Percentiles rank a stretch among this genome's conserved stretches.
phyloP scores from a whole-genome alignment of 2,113 vertebrate genomes.

The Gallinago paraguaiae region DNA sequence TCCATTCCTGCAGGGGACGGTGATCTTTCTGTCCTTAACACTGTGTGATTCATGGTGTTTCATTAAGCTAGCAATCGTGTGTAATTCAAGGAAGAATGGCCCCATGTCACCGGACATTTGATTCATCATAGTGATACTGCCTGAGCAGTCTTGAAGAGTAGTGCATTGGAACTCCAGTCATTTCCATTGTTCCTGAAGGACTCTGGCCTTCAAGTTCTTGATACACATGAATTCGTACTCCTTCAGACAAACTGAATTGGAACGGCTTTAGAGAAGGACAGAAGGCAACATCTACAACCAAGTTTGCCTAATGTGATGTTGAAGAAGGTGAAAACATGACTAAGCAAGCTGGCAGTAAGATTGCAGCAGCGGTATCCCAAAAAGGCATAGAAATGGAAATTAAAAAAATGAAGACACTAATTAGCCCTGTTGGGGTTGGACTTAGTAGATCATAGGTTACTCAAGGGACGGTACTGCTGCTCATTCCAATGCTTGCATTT shows the following conservation, averaged over 20 bases:
- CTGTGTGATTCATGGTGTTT: not conserved
- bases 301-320: not conserved
- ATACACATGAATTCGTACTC: not conserved
- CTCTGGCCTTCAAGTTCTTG: not conserved
- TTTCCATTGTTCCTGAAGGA: not conserved
- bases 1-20: not conserved
- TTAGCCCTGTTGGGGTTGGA: not conserved
- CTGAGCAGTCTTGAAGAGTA: not conserved
- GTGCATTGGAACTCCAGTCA: not conserved
- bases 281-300: not conserved
- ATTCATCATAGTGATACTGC: not conserved
- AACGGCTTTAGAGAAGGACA: not conserved
- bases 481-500: not conserved
- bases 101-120: not conserved
- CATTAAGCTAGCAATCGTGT: not conserved
- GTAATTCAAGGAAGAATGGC: not conserved
- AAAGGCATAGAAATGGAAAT: not conserved
- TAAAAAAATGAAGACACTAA: not conserved
- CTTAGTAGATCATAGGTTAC: not conserved
- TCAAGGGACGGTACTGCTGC: not conserved
- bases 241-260: not conserved
- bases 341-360: not conserved
- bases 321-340: not conserved
- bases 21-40: not conserved
- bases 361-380: not conserved